A percentile compares a stretch with the other conserved stretches of the same genome.
phyloP scores from a whole-genome alignment of 2,113 vertebrate species.

The Empidonax traillii region DNA sequence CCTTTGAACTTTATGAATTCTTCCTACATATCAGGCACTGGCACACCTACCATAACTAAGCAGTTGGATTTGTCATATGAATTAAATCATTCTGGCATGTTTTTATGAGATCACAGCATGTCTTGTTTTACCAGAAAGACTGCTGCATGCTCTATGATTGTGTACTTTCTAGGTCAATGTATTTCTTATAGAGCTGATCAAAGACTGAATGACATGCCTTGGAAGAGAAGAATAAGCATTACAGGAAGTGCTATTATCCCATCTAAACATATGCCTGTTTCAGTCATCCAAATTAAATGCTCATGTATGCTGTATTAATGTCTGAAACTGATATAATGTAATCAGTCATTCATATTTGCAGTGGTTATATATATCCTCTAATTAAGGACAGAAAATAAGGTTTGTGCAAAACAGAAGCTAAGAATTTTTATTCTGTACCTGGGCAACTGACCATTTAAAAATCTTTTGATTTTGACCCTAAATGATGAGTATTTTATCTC shows the following conservation, averaged over 20 bases:
- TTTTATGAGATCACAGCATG: slow-evolving; percentile 11
- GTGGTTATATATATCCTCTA: not conserved
- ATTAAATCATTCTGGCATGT: not conserved
- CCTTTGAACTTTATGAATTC: not conserved
- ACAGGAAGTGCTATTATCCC: not conserved
- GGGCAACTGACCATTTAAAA: not conserved
- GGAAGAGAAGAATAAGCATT: slow-evolving; percentile 16
- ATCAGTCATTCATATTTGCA: not conserved
- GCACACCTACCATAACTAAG: not conserved
- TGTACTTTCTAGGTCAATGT: not conserved
- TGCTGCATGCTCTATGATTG: not conserved
- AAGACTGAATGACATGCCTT: not conserved
- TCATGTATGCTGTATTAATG: not conserved
- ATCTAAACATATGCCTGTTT: not conserved
- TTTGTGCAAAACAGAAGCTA: not conserved
- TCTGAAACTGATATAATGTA: not conserved
- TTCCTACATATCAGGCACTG: not conserved
- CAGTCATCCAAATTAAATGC: not conserved
- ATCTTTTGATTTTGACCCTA: not conserved
- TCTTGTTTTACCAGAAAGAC: not conserved
- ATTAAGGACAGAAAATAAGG: not conserved
- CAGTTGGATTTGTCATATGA: not conserved
- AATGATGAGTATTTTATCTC: not conserved
- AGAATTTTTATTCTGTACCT: not conserved
- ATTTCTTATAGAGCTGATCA: not conserved